A percentile compares a stretch with the other conserved stretches of the same genome.
Evolutionary conservation across 2,113 vertebrate species (phyloP).

Genomic region (Actinemys pallida): DNA sequence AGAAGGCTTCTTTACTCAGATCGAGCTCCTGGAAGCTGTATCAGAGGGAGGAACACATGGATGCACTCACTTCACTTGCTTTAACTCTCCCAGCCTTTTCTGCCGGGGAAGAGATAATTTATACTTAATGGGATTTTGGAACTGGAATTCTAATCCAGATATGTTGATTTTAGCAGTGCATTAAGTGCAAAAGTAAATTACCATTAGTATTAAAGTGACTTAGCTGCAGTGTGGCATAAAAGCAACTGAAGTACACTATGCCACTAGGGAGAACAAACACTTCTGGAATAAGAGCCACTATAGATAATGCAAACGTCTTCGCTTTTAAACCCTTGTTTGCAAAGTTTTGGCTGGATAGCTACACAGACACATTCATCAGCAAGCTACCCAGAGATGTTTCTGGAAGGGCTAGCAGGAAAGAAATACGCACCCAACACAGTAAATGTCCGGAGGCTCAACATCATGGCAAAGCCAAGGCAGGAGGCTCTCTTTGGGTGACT

Average conservation of each 20-base stretch:
- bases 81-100: neutral
- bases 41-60: slow-evolving; percentile 59
- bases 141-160: slow-evolving; percentile 19
- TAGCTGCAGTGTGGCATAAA: neutral
- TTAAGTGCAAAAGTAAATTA: slow-evolving; percentile 9
- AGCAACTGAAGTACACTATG: neutral
- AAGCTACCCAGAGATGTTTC: neutral
- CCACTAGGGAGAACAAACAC: neutral
- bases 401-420: neutral
- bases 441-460: slow-evolving; percentile 89
- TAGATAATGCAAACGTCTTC: neutral
- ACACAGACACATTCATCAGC: fast-evolving
- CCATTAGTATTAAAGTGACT: neutral
- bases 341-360: neutral
- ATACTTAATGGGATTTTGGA: neutral
- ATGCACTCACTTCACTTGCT: slow-evolving; percentile 15
- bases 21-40: slow-evolving; percentile 97
- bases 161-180: neutral
- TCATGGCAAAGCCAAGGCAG: slow-evolving; percentile 87
- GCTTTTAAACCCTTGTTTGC: neutral
- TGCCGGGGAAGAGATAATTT: slow-evolving; percentile 43
- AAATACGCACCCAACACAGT: slow-evolving; percentile 91
- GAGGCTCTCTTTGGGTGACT: slow-evolving; percentile 91
- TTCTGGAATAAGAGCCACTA: neutral
- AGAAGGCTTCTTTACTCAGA: slow-evolving; percentile 97